Percentiles rank a stretch among this genome's conserved stretches.
These are phyloP conservation scores for Dromiciops gliroides DNA, from an alignment of 2,113 vertebrate genomes.

Conservation along the genomic window DNA sequence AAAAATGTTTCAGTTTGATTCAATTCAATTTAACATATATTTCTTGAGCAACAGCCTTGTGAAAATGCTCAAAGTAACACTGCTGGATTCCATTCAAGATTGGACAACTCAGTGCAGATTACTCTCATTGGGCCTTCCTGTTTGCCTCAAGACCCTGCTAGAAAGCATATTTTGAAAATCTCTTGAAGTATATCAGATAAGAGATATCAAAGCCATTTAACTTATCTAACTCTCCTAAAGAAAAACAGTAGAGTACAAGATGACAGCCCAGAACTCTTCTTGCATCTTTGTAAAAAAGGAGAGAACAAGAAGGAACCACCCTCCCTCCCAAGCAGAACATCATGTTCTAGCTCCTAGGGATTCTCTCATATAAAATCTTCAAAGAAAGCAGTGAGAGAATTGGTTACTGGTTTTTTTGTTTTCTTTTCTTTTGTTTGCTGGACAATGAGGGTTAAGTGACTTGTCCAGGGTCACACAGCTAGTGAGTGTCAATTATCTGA, in stretches of 20 bases:
- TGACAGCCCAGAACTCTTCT: neutral
- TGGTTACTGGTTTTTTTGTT: neutral
- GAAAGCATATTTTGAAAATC: neutral
- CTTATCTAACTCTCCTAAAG: neutral
- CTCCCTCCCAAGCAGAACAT: neutral
- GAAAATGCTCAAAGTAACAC: neutral
- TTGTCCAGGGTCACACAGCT: too few relatives aligned
- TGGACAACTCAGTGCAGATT: neutral
- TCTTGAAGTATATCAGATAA: conserved; percentile 4
- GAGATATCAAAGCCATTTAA: neutral
- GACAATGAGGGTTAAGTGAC: too few relatives aligned
- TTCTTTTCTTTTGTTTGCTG: too few relatives aligned
- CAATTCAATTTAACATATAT: neutral
- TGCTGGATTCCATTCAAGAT: neutral
- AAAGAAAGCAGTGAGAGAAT: neutral
- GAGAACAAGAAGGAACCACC: neutral
- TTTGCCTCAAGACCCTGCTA: neutral
- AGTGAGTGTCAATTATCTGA: too few relatives aligned
- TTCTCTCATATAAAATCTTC: neutral
- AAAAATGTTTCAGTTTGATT: neutral
- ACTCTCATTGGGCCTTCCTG: neutral
- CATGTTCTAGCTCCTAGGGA: neutral
- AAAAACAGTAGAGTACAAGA: conserved; percentile 11
- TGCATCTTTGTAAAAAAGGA: neutral
- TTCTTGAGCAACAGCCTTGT: neutral